Base-by-base conservation (phyloP, 2,888 invertebrate genomes). In the Autographa pulchrina region DNA sequence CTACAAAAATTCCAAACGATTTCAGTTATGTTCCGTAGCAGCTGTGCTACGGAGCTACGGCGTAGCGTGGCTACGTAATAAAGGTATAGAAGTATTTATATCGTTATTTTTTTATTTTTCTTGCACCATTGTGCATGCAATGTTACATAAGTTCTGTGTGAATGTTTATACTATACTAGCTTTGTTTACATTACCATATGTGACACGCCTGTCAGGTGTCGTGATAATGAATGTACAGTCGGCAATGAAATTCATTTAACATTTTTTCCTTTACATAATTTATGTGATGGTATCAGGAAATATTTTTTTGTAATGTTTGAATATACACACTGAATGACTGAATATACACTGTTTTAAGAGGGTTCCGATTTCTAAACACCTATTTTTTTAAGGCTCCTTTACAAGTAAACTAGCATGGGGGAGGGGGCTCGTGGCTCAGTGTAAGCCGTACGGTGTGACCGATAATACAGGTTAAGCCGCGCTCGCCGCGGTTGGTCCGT, bases 21-120 rank as follows among this genome's bases (percentile, higher is more conserved):
- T 63, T 69, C 41, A 63, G 73, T 73, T 75, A 81, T 79, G 68
- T 75, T 65, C 59, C 58, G 74, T 82, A 82, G 78, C 82, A 72
- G 72, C 69, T 66, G 69, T 74, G 75, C 75, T 76, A 76, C 80
- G 76, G 75, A 58, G 79, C 75, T 80, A 76, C 78, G 77, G 43
- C 69, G 66, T 81, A 75, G 74, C 66, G 68, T 56, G 69, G 68
- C 81, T 75, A 81, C 75, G 73, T 48, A 64, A 71, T 74, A 68
- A 59, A 78, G 75, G 78, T 78, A 75, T 64, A 63, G 5, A 16
- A 25, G 43, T 68, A 18, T 63, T 64, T 35, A 48, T 54, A 54
- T 74, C 43, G 65, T 58, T 31, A 41, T 43, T 16, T 68, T 25
- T 38, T 11, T 48, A 31, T 38, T 13, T 20, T 59, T 16, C 32